Percentiles rank a stretch among this genome's conserved stretches.
These are phyloP conservation scores for Castor canadensis DNA, from an alignment of 2,113 vertebrate species.

Conservation along the genomic window DNA sequence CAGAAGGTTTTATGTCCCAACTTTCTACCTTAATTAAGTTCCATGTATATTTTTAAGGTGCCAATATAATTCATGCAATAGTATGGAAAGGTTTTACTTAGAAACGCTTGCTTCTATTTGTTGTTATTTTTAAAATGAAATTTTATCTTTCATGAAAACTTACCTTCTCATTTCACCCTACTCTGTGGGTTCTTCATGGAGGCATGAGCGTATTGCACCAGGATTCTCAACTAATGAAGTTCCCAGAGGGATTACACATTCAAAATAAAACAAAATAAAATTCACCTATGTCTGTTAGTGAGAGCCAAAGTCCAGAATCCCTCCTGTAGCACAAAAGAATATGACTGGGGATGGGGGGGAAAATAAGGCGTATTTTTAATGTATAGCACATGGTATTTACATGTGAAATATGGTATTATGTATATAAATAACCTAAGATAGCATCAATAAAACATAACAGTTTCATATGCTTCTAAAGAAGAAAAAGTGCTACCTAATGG, in stretches of 20 bases:
- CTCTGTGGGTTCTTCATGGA: background rate
- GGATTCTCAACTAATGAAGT: background rate
- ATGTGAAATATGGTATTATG: no score
- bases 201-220: background rate
- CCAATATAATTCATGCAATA: background rate
- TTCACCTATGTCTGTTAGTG: constrained; percentile 28
- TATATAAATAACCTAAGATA: background rate
- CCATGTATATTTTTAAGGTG: background rate
- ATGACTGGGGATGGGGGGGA: background rate
- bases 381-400: background rate
- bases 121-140: background rate
- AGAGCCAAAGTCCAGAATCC: background rate
- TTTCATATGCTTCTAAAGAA: background rate
- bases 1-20: background rate
- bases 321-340: constrained; percentile 9
- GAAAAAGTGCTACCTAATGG: background rate
- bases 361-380: background rate
- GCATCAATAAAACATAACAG: background rate
- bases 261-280: constrained; percentile 19
- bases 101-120: background rate
- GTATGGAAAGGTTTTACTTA: background rate
- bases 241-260: constrained; percentile 41
- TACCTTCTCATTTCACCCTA: rapidly evolving
- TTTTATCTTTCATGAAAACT: background rate
- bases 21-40: background rate